Conservation (phyloP, 2,113 vertebrate species). For the Raphicerus campestris region DNA sequence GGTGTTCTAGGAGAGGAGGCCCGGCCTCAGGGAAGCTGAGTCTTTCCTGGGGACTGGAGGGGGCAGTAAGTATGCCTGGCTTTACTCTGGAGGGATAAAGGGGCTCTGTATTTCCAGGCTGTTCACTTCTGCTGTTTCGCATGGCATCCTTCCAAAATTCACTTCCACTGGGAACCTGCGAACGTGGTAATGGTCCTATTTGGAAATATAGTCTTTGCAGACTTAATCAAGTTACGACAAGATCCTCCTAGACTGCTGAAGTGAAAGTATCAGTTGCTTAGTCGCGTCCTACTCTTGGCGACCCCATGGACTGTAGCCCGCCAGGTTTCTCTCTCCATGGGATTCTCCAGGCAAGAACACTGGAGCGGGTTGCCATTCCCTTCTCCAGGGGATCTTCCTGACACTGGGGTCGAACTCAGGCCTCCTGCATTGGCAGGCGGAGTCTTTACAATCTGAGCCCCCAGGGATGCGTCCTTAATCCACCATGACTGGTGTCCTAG, state of each 20-base stretch:
- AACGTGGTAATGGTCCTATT: too few relatives aligned
- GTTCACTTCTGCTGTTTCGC: fast-evolving
- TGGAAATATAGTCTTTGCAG: neutral
- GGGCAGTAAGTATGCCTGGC: neutral
- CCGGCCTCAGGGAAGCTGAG: neutral
- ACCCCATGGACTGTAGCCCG: neutral
- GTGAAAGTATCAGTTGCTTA: neutral
- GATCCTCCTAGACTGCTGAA: neutral
- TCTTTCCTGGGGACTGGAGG: neutral
- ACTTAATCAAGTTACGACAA: neutral
- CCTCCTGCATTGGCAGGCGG: neutral
- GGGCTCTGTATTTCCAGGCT: neutral
- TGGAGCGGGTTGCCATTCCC: neutral
- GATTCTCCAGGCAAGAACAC: neutral
- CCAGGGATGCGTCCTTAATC: too few relatives aligned
- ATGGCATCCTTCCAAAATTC: neutral
- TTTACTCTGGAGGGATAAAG: neutral
- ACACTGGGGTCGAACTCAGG: neutral
- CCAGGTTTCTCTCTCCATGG: neutral
- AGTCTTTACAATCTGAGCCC: neutral
- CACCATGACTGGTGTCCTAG: neutral
- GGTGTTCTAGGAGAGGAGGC: too few relatives aligned
- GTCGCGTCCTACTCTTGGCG: neutral
- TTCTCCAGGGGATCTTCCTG: neutral
- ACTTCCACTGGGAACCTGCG: neutral